Conservation (phyloP, 2,113 vertebrate species). For the Colius striatus region DNA sequence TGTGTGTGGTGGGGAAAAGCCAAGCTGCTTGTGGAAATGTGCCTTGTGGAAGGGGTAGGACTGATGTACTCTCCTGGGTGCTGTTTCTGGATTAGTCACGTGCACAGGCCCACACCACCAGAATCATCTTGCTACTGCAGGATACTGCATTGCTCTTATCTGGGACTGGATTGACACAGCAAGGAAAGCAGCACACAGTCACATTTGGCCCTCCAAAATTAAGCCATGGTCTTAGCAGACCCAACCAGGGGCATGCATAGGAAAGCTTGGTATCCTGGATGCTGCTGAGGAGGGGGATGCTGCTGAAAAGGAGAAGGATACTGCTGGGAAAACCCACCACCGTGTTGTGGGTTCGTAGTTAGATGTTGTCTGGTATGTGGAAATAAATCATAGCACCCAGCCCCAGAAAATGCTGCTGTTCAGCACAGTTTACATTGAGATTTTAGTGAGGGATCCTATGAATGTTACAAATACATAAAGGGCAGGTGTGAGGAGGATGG, state of each 20-base stretch:
- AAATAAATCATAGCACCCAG: neutral
- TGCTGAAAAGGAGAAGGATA: neutral
- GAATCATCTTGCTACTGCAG: neutral
- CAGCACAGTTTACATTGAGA: neutral
- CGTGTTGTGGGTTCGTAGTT: neutral
- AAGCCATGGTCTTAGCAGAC: neutral
- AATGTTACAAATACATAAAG: no score
- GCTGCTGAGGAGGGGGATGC: neutral
- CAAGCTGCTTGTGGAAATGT: neutral
- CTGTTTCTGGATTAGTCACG: neutral
- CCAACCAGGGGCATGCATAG: rapidly evolving
- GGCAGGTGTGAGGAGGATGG: no score
- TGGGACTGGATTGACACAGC: neutral
- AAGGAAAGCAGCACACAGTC: neutral
- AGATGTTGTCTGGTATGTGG: neutral
- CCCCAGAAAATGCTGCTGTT: neutral
- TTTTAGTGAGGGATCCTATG: neutral
- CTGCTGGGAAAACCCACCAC: neutral
- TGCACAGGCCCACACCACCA: neutral
- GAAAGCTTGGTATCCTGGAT: neutral
- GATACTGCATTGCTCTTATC: neutral
- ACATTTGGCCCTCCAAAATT: neutral
- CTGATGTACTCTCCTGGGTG: neutral
- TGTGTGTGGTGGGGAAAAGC: neutral
- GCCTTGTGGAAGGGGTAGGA: neutral